Conservation (phyloP, 1,140 invertebrate species). For the Ips nitidus region DNA sequence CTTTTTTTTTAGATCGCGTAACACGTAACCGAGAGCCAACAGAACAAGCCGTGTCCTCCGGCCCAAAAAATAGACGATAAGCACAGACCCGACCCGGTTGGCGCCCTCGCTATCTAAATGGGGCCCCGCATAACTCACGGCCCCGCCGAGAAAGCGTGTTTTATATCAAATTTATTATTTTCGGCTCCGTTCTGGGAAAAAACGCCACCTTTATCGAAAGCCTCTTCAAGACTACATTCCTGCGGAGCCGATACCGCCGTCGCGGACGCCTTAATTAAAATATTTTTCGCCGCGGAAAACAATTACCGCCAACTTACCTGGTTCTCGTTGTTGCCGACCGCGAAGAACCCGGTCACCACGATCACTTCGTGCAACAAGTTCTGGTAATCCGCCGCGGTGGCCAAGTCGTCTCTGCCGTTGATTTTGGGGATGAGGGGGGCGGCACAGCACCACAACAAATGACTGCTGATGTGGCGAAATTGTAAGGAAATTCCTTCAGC, state of each 20-base stretch:
- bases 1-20: not conserved
- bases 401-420: conserved; percentile 48
- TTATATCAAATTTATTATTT: conserved; percentile 34
- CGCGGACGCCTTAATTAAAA: conserved; percentile 21
- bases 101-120: conserved; percentile 50
- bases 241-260: not conserved
- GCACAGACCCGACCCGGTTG: conserved; percentile 32
- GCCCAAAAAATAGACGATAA: conserved; percentile 14
- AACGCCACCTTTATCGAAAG: not conserved
- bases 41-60: conserved; percentile 12
- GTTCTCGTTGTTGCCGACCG: conserved; percentile 76
- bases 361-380: conserved; percentile 74
- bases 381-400: conserved; percentile 42
- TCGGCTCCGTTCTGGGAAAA: conserved; percentile 24
- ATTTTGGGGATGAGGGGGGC: conserved; percentile 54
- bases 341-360: conserved; percentile 78
- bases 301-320: conserved; percentile 63
- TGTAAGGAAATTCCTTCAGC: conserved; percentile 84
- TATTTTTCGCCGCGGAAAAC: not conserved
- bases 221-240: conserved; percentile 6
- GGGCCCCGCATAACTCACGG: conserved; percentile 36
- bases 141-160: conserved; percentile 24
- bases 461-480: conserved; percentile 83
- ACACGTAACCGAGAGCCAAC: conserved; percentile 3
- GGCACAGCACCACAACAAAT: conserved; percentile 79